Evolutionary conservation across 2,888 invertebrate species (phyloP), one percentile per base, ranked within the genome.

Genomic region (Tortricodes alternella): DNA sequence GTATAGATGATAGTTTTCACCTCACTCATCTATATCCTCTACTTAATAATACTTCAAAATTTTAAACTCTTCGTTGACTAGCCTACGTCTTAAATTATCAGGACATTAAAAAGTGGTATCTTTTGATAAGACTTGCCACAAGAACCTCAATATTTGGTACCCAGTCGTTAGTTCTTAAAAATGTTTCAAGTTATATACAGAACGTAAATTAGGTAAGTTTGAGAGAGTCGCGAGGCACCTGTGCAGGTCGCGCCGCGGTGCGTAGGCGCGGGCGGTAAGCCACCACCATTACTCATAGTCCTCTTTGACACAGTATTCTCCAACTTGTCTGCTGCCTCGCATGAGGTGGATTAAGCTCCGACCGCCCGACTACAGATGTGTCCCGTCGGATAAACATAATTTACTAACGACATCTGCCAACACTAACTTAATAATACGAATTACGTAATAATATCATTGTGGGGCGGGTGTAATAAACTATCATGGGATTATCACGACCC

Each of bases 361-460:
- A 71, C 73, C 74, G 71, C 71, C 73, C 72, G 65, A 63, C 68
- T 76, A 71, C 85, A 85, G 79, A 82, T 84, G 85, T 71, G 83
- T 71, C 77, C 76, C 80, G 82, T 77, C 77, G 81, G 80, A 81
- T 84, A 79, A 83, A 83, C 82, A 82, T 83, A 82, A 85, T 82
- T 82, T 79, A 84, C 80, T 80, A 83, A 82, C 76, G 80, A 80
- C 82, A 78, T 80, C 76, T 83, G 80, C 78, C 76, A 71, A 76
- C 77, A 78, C 74, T 80, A 81, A 79, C 77, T 78, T 77, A 77
- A 78, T 83, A 77, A 78, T 55, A 51, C 62, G 32, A 56, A 53
- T 55, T 51, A 43, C 38, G 46, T 59, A 60, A 56, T 63, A 46
- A 56, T 39, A 46, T 39, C 29, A 55, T 56, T 43, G 37, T 13